Conservation (phyloP, 2,113 vertebrate species). For the Boleophthalmus pectinirostris region DNA sequence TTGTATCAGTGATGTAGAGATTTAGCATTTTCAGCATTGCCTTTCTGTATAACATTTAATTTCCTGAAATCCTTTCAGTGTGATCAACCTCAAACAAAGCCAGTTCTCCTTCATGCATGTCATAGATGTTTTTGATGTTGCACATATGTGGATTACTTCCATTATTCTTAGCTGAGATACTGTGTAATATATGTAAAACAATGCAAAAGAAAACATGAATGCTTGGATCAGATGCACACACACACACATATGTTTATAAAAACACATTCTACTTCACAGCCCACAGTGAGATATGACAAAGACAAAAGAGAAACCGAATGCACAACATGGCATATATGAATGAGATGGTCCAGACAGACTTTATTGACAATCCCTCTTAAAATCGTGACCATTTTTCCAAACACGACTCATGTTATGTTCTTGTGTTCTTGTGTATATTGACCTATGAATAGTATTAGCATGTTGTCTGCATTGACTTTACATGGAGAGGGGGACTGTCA, state of each 20-base stretch:
- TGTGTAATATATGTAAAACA: background rate
- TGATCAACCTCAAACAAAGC: background rate
- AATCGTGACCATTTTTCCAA: background rate
- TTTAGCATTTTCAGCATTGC: no score
- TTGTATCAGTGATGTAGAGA: no score
- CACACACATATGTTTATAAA: no score
- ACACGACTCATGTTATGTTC: no score
- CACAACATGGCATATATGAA: background rate
- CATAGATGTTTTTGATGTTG: background rate
- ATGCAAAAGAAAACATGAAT: background rate
- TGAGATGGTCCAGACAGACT: background rate
- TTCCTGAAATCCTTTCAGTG: background rate
- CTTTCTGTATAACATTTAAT: background rate
- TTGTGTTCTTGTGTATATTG: background rate
- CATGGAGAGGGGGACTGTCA: background rate
- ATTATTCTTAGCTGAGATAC: background rate
- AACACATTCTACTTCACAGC: background rate
- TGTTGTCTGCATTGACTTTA: background rate
- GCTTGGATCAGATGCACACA: slow-evolving; percentile 31
- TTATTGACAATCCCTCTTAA: background rate
- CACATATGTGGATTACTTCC: background rate
- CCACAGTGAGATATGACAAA: background rate
- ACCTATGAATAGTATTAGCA: background rate
- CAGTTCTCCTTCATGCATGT: background rate
- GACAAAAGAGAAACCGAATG: background rate